Evolutionary conservation across 2,888 invertebrate genomes (phyloP), one percentile per base, ranked within the genome.

Genomic region (Hydriomena furcata): DNA sequence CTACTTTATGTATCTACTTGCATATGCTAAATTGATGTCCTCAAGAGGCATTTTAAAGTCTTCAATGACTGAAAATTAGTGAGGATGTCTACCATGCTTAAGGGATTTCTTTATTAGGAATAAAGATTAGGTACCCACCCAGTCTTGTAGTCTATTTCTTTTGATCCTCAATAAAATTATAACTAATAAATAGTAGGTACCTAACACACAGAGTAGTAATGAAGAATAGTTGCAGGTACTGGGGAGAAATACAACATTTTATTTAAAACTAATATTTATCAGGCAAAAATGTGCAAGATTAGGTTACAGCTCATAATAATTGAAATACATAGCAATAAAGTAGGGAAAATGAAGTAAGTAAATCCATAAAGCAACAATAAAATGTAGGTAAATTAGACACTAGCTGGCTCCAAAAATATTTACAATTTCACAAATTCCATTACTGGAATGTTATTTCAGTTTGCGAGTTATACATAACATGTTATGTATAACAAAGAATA

Each of bases 391-490:
- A 53, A 52, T 51, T 44, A 54, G 45, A 49, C 43, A 49, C 38
- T 49, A 53, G 35, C 50, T 43, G 40, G 56, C 34, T 49, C 49
- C 36, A 49, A 71, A 35, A 79, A 77, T 80, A 79, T 78, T 57
- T 61, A 57, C 57, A 59, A 50, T 57, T 55, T 48, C 28, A 46
- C 80, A 80, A 81, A 80, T 84, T 84, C 84, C 84, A 83, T 80
- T 51, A 68, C 68, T 81, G 87, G 86, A 88, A 85, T 87, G 85
- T 85, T 69, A 62, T 63, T 65, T 67, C 56, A 63, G 73, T 71
- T 71, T 67, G 59, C 70, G 68, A 70, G 58, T 69, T 68, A 73
- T 74, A 36, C 24, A 17, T 17, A 17, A 17, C 4, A 3, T 17
- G 4, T 17, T 5, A 24, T 10, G 31, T 38, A 30, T 31, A 42